Evolutionary conservation across 2,797 vertebrate species (phyloP).

Genomic region (Champsocephalus esox): DNA sequence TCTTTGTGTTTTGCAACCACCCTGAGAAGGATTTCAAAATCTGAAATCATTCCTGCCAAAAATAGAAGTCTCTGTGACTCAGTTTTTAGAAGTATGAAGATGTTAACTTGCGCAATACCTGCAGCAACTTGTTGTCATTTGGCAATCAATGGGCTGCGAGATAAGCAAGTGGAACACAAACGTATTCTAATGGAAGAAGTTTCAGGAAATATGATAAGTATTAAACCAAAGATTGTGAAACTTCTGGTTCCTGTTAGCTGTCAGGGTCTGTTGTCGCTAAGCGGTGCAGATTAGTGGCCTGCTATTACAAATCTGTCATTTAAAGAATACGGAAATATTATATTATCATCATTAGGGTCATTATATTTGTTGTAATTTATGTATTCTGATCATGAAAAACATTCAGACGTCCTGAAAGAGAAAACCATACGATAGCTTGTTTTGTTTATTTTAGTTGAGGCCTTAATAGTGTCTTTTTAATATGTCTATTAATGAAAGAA

Average conservation of each 20-base stretch:
- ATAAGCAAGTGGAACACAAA: not conserved
- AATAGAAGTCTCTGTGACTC: slow-evolving; percentile 29
- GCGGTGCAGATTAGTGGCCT: not conserved
- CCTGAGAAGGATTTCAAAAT: slow-evolving; percentile 32
- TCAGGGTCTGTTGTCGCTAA: slow-evolving; percentile 9
- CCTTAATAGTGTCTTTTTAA: not conserved
- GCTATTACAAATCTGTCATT: too few species aligned
- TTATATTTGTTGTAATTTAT: not conserved
- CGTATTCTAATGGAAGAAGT: not conserved
- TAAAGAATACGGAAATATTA: not conserved
- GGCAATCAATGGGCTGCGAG: slow-evolving; percentile 23
- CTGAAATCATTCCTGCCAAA: slow-evolving; percentile 19
- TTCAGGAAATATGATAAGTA: not conserved
- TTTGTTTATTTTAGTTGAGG: slow-evolving; percentile 9
- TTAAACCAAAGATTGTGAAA: not conserved
- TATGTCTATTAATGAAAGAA: not conserved
- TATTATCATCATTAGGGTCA: not conserved
- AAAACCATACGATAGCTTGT: not conserved
- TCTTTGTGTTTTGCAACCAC: not conserved
- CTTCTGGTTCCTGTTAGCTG: not conserved
- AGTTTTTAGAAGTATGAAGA: slow-evolving; percentile 6
- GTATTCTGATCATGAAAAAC: not conserved
- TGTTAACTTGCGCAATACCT: slow-evolving; percentile 45
- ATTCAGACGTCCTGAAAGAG: not conserved
- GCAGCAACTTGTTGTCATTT: slow-evolving; percentile 21